These are phyloP conservation scores for Clusia tigrina DNA, from an alignment of 2,888 invertebrate species.

Conservation along the genomic window DNA sequence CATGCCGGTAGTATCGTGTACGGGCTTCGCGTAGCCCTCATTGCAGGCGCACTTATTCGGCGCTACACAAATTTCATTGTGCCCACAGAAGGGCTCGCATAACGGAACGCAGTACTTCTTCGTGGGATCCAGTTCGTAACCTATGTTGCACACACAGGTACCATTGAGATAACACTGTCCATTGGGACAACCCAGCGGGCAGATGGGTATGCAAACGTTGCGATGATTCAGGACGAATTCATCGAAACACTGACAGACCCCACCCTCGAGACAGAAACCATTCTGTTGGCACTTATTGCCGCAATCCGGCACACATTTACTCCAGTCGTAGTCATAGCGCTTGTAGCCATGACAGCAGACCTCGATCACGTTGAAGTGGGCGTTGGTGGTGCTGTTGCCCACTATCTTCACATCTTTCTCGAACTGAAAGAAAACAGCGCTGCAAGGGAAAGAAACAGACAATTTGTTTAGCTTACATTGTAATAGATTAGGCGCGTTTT, in stretches of 20 bases:
- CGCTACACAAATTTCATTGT: constrained; percentile 70
- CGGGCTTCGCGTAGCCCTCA: constrained; percentile 49
- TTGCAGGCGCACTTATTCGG: constrained; percentile 67
- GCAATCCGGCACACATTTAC: constrained; percentile 65
- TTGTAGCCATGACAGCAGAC: constrained; percentile 78
- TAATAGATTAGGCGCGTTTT: too few relatives aligned
- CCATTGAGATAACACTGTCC: constrained; percentile 62
- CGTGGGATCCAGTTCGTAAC: constrained; percentile 60
- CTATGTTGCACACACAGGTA: constrained; percentile 54
- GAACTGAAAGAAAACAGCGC: constrained; percentile 59
- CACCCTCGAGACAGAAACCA: constrained; percentile 65
- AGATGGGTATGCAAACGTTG: constrained; percentile 53
- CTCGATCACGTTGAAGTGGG: constrained; percentile 68
- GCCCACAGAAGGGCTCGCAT: constrained; percentile 72
- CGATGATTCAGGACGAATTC: constrained; percentile 58
- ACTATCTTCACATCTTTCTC: constrained; percentile 57
- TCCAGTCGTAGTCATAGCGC: constrained; percentile 70
- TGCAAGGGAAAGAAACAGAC: constrained; percentile 29
- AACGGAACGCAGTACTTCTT: constrained; percentile 65
- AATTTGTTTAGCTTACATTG: too few relatives aligned
- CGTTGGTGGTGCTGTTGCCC: constrained; percentile 63
- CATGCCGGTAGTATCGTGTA: constrained; percentile 37
- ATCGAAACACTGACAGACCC: constrained; percentile 58
- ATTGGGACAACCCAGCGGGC: constrained; percentile 57
- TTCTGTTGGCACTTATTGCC: constrained; percentile 58